Evolutionary conservation across 1,140 invertebrate species (phyloP).

Genomic region (Cydia amplana): DNA sequence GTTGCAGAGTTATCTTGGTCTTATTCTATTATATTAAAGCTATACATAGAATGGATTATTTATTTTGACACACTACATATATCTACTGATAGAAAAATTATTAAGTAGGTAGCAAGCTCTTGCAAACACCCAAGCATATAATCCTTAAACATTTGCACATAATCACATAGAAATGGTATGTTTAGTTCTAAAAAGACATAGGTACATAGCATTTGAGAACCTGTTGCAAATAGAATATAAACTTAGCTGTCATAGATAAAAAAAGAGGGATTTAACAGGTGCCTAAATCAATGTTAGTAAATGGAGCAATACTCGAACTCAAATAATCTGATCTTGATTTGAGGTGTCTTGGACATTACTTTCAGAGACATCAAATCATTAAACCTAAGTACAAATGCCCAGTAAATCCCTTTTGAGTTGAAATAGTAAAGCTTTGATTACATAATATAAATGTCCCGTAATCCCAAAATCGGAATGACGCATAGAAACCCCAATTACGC

Average conservation of each 20-base stretch:
- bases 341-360: too few species aligned
- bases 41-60: not conserved
- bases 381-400: not conserved
- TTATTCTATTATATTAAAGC: not conserved
- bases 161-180: not conserved
- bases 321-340: too few species aligned
- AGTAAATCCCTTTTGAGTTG: not conserved
- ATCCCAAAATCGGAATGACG: slow-evolving; percentile 13
- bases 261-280: not conserved
- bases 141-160: not conserved
- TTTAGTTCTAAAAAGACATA: not conserved
- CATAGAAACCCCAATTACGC: slow-evolving; percentile 39
- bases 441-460: not conserved
- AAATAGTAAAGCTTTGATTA: not conserved
- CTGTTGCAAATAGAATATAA: not conserved
- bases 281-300: not conserved
- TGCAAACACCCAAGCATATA: not conserved
- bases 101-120: not conserved
- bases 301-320: not conserved
- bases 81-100: not conserved
- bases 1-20: too few species aligned
- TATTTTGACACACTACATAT: not conserved
- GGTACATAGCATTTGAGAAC: not conserved
- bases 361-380: too few species aligned
- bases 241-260: not conserved